Evolutionary conservation across 2,797 vertebrate species (phyloP).

Genomic region (Pogonophryne albipinna): DNA sequence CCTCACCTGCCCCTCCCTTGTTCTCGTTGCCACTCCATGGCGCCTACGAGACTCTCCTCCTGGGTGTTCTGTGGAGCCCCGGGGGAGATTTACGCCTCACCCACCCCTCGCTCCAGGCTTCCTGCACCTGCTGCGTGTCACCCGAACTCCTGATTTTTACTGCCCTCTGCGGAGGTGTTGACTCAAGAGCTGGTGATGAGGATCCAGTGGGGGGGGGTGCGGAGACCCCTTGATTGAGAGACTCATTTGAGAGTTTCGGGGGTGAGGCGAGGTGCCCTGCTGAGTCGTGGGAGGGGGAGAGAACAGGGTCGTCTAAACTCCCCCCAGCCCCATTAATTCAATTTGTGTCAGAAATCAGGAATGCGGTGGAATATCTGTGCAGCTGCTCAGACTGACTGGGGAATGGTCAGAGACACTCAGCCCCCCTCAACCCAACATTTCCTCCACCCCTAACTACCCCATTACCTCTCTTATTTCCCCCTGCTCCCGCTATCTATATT

Average conservation of each 20-base stretch:
- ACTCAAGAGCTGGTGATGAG: constrained; percentile 65
- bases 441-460: constrained; percentile 59
- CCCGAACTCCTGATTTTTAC: constrained; percentile 79
- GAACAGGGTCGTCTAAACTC: constrained; percentile 80
- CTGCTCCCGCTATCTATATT: constrained; percentile 62
- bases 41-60: constrained; percentile 71
- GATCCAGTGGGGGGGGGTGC: constrained; percentile 38
- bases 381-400: constrained; percentile 90
- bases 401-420: constrained; percentile 66
- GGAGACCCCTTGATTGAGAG: constrained; percentile 61
- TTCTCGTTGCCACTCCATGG: constrained; percentile 51
- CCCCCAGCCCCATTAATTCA: constrained; percentile 94
- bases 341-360: constrained; percentile 98
- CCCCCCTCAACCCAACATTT: constrained; percentile 24
- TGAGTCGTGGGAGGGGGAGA: constrained; percentile 37
- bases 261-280: constrained; percentile 57
- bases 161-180: constrained; percentile 78
- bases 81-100: constrained; percentile 72
- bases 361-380: constrained; percentile 97
- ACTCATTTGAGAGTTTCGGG: constrained; percentile 52
- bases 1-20: constrained; percentile 47
- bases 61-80: constrained; percentile 79
- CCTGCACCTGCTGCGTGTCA: constrained; percentile 85
- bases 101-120: constrained; percentile 70
- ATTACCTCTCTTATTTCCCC: constrained; percentile 70